Percentiles rank a stretch among this genome's conserved stretches.
These are phyloP conservation scores for Myzus persicae DNA, from an alignment of 1,140 invertebrate species.

Conservation along the genomic window DNA sequence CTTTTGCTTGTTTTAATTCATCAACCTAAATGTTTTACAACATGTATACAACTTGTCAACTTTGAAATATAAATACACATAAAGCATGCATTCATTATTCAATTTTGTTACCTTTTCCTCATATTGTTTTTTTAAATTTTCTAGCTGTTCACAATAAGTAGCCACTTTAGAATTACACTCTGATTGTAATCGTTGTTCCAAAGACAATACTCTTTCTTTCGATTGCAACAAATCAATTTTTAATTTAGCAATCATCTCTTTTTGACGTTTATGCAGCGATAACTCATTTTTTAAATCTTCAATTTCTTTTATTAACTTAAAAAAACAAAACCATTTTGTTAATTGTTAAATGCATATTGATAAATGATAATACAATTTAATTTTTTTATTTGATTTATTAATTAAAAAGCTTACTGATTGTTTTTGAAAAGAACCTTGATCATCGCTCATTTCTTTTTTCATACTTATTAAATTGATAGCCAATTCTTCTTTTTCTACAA, in stretches of 20 bases:
- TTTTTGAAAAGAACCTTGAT: constrained; percentile 43
- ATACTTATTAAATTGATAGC: constrained; percentile 17
- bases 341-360: background rate
- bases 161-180: constrained; percentile 33
- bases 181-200: constrained; percentile 43
- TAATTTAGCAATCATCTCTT: constrained; percentile 44
- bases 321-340: background rate
- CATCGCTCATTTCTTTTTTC: background rate
- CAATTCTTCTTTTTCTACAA: constrained; percentile 55
- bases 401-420: constrained; percentile 21
- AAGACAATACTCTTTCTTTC: constrained; percentile 41
- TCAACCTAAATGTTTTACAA: constrained; percentile 11
- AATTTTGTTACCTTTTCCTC: constrained; percentile 11
- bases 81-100: background rate
- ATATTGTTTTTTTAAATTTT: constrained; percentile 33
- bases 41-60: too few relatives aligned
- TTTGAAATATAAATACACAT: background rate
- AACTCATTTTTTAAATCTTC: constrained; percentile 48
- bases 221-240: constrained; percentile 52
- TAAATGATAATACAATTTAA: background rate
- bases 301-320: constrained; percentile 47
- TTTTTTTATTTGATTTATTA: background rate
- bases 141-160: constrained; percentile 22
- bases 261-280: constrained; percentile 36
- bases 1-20: constrained; percentile 48